Conservation (phyloP, 2,888 invertebrate species). For the Synergus gifuensis region DNA sequence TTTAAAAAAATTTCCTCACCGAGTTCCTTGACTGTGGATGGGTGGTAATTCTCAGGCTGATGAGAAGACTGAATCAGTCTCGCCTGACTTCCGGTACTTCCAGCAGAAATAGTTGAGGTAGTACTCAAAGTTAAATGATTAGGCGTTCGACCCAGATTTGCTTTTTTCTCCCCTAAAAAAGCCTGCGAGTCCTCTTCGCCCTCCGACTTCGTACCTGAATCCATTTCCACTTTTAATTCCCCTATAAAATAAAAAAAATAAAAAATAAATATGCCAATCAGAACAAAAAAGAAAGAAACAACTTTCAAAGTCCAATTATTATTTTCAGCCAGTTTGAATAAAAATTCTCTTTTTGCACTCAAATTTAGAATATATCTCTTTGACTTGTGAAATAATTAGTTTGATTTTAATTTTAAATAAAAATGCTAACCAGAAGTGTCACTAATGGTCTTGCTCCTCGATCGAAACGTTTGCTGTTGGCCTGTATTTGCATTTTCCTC, state of each 20-base stretch:
- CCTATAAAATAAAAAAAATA: conserved; percentile 62
- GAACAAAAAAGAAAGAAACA: conserved; percentile 32
- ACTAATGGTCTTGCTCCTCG: conserved; percentile 94
- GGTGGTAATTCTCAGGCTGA: conserved; percentile 95
- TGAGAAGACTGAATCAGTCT: conserved; percentile 96
- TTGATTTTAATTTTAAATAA: conserved; percentile 7
- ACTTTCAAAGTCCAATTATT: not conserved
- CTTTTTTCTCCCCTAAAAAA: conserved; percentile 79
- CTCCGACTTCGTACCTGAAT: conserved; percentile 90
- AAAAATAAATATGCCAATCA: not conserved
- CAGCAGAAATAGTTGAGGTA: conserved; percentile 95
- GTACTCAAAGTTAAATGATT: conserved; percentile 95
- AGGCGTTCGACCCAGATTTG: conserved; percentile 91
- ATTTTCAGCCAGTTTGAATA: not conserved
- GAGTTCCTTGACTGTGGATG: conserved; percentile 91
- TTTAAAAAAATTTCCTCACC: conserved; percentile 81
- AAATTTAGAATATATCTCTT: not conserved
- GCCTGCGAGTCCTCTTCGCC: conserved; percentile 90
- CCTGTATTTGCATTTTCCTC: conserved; percentile 79
- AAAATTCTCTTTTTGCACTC: not conserved
- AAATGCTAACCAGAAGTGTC: conserved; percentile 85
- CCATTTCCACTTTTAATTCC: conserved; percentile 78
- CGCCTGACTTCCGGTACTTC: conserved; percentile 95
- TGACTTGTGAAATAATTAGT: not conserved
- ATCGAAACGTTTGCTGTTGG: conserved; percentile 76